A percentile compares a stretch with the other conserved stretches of the same genome.
Conservation (phyloP, 2,797 vertebrate species). For the Aplochiton taeniatus region DNA sequence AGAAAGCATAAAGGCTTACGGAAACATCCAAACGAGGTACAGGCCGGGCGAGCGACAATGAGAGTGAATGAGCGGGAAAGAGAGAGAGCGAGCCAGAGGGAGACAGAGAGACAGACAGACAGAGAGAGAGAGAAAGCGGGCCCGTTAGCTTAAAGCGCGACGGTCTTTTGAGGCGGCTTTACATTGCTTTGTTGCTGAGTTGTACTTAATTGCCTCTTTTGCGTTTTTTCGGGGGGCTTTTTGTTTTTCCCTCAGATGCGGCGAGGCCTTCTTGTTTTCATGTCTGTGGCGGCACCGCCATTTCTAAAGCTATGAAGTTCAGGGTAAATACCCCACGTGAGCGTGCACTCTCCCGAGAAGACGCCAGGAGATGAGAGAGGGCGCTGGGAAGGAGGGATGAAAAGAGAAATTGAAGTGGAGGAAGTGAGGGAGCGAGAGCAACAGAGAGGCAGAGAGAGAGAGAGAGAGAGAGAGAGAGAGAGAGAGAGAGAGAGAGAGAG, state of each 20-base stretch:
- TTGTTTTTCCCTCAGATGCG: constrained; percentile 49
- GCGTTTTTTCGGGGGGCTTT: constrained; percentile 42
- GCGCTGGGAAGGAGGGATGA: not conserved
- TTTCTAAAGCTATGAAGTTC: constrained; percentile 28
- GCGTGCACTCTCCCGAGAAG: no score
- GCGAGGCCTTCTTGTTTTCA: constrained; percentile 53
- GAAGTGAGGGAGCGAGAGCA: not conserved
- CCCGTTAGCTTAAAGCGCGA: constrained; percentile 47
- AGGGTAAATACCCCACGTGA: constrained; percentile 6
- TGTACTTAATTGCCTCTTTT: constrained; percentile 41
- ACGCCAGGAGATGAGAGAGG: not conserved
- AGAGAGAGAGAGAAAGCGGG: constrained; percentile 46
- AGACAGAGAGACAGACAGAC: constrained; percentile 33
- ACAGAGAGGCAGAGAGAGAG: not conserved
- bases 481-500: not conserved
- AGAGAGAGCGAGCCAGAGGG: constrained; percentile 6
- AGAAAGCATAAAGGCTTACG: constrained; percentile 44
- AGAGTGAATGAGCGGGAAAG: constrained; percentile 1
- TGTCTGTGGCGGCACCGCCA: constrained; percentile 42
- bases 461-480: not conserved
- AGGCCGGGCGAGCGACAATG: constrained; percentile 28
- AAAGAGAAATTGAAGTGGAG: not conserved
- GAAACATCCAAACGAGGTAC: constrained; percentile 72
- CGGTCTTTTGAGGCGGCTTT: constrained; percentile 54
- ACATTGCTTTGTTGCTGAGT: constrained; percentile 50